Percentiles rank a stretch among this genome's conserved stretches.
phyloP scores from a whole-genome alignment of 2,113 vertebrate species.

The Nothobranchius furzeri region DNA sequence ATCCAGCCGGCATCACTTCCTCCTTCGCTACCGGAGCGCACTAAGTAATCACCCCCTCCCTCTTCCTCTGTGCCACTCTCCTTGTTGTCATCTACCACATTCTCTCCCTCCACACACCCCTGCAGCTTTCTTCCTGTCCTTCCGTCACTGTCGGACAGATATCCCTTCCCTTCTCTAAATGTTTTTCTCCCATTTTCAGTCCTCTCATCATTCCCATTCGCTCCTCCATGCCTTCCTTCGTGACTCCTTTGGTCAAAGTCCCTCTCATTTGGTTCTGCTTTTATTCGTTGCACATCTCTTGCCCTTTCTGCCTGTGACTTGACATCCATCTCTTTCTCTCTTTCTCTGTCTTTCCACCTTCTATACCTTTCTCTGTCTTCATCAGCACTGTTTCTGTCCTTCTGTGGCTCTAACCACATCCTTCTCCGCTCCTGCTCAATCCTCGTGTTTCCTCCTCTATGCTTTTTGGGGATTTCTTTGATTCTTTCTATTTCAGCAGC shows the following conservation, averaged over 20 bases:
- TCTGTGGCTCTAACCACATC: slow-evolving; percentile 78
- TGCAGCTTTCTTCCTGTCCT: slow-evolving; percentile 23
- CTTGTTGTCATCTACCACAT: slow-evolving; percentile 39
- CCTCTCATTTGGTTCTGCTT: slow-evolving; percentile 55
- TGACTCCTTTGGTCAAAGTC: slow-evolving; percentile 9
- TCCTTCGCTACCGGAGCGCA: slow-evolving; percentile 41
- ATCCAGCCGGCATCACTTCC: slow-evolving; percentile 59
- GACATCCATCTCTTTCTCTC: slow-evolving; percentile 13
- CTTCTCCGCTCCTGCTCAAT: slow-evolving; percentile 38
- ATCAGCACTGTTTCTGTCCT: slow-evolving; percentile 45
- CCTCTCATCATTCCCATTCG: slow-evolving; percentile 39
- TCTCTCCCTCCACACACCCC: slow-evolving; percentile 48
- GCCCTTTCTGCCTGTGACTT: slow-evolving; percentile 22
- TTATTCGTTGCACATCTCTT: slow-evolving; percentile 21
- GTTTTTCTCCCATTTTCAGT: slow-evolving; percentile 25
- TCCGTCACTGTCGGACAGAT: slow-evolving; percentile 39
- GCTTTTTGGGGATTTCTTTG: slow-evolving; percentile 31
- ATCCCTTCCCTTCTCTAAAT: slow-evolving; percentile 1
- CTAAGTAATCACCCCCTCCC: slow-evolving; percentile 23
- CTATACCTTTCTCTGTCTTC: slow-evolving; percentile 43
- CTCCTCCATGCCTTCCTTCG: slow-evolving; percentile 36
- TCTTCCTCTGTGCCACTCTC: slow-evolving; percentile 64
- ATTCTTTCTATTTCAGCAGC: slow-evolving; percentile 18
- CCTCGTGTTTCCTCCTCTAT: slow-evolving; percentile 16
- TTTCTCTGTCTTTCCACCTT: slow-evolving; percentile 14